Evolutionary conservation across 2,113 vertebrate genomes (phyloP).

Genomic region (Lophotis ruficrista): DNA sequence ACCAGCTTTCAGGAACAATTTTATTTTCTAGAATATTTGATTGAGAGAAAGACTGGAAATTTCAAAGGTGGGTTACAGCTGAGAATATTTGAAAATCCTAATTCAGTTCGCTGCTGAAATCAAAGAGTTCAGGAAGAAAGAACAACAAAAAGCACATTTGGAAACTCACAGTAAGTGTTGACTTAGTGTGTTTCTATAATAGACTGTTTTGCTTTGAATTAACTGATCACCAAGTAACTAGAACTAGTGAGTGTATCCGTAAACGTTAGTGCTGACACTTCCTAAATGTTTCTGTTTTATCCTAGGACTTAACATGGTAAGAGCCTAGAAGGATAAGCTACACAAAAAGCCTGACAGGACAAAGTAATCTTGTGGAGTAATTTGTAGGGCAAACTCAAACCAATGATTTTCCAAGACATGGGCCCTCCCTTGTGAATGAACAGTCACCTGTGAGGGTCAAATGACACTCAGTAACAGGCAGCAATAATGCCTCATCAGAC

Average conservation of each 20-base stretch:
- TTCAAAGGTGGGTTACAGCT: background rate
- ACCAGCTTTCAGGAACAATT: background rate
- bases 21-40: background rate
- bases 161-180: background rate
- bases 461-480: background rate
- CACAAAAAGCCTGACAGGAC: background rate
- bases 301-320: background rate
- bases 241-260: background rate
- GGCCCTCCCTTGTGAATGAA: background rate
- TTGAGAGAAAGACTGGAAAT: background rate
- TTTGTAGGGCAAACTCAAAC: background rate
- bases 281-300: background rate
- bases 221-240: slow-evolving; percentile 29
- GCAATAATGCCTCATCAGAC: background rate
- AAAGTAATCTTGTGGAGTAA: background rate
- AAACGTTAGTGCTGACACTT: background rate
- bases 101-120: background rate
- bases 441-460: background rate
- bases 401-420: background rate
- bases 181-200: background rate
- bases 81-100: background rate
- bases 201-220: background rate
- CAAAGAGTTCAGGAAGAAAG: background rate
- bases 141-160: background rate
- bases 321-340: background rate